Evolutionary conservation across 2,888 invertebrate genomes (phyloP), one percentile per base, ranked within the genome.

Genomic region (Dryomyza anilis): DNA sequence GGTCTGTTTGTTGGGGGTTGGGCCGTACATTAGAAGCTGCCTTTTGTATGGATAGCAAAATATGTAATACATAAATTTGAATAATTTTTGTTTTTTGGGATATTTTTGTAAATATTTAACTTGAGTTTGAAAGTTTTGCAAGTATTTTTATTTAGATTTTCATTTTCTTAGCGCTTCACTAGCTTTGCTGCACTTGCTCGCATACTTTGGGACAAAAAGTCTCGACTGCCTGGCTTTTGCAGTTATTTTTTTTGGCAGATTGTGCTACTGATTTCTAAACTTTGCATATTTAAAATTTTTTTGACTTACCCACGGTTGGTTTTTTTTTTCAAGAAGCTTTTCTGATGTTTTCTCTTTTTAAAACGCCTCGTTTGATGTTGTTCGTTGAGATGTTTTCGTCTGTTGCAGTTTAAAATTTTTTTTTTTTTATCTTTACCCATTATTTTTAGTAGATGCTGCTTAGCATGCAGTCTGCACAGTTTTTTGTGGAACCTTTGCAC

Each of bases 91-190:
- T n/a, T n/a, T n/a, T n/a, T n/a, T n/a, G n/a, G n/a, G n/a, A n/a
- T n/a, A 33, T 30, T 60, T 55, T 33, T 33, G 36, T 25, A 60
- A 46, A 59, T 59, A 59, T 59, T 59, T 59, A 16, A 16, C 23
- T 21, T 23, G 39, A 48, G 48, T 48, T 23, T 14, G 48, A 48
- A 48, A 59, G 29, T 48, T 58, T n/a, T 39, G 21, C 3, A 50
- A 63, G 63, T 43, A 63, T 63, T 63, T 63, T 62, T 27, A 60
- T 60, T 59, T 48, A 59, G 39, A 61, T 61, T 61, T 19, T 25
- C 52, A 61, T 33, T 53, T 52, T 61, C 33, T 61, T 27, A 21
- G 57, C 29, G 6, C 25, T 39, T 53, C 30, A 30, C 19, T 55
- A 21, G 12, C 33, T 53, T 58, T 43, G 27, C 25, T 43, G 14